A percentile compares a stretch with the other conserved stretches of the same genome.
Evolutionary conservation across 2,797 vertebrate species (phyloP).

Genomic region (Anabas testudineus): DNA sequence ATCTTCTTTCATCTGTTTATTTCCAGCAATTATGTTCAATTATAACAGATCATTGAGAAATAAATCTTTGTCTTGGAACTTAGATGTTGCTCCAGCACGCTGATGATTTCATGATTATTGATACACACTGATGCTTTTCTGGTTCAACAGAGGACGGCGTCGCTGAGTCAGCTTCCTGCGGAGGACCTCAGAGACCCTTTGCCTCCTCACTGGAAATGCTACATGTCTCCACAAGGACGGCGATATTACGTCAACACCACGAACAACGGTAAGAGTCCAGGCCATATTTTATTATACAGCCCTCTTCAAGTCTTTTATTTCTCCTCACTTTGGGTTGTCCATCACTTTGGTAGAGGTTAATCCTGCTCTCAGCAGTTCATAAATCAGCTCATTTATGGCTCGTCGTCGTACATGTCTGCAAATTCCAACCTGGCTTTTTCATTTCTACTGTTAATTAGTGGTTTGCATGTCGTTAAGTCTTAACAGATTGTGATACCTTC

Average conservation of each 20-base stretch:
- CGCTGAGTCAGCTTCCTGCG: constrained; percentile 86
- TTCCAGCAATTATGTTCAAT: constrained; percentile 17
- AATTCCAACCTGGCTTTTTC: no score
- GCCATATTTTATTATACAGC: not conserved
- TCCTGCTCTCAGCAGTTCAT: no score
- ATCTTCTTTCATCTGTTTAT: constrained; percentile 14
- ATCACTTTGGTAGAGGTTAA: no score
- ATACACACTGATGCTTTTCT: constrained; percentile 19
- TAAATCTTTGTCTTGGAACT: constrained; percentile 1
- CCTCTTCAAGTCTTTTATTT: no score
- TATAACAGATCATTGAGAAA: constrained; percentile 11
- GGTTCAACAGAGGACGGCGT: constrained; percentile 89
- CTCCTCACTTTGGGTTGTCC: no score
- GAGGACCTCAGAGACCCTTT: constrained; percentile 88
- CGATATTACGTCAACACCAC: constrained; percentile 96
- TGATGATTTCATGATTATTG: constrained; percentile 11
- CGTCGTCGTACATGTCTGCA: no score
- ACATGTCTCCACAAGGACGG: constrained; percentile 95
- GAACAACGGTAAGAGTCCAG: constrained; percentile 91
- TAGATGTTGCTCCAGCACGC: not conserved
- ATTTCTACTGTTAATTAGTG: no score
- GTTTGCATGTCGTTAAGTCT: no score
- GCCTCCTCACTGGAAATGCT: constrained; percentile 94
- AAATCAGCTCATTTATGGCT: no score
- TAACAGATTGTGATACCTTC: no score